Base-by-base conservation (phyloP, 2,797 vertebrate genomes). In the Coregonus suidteri region DNA sequence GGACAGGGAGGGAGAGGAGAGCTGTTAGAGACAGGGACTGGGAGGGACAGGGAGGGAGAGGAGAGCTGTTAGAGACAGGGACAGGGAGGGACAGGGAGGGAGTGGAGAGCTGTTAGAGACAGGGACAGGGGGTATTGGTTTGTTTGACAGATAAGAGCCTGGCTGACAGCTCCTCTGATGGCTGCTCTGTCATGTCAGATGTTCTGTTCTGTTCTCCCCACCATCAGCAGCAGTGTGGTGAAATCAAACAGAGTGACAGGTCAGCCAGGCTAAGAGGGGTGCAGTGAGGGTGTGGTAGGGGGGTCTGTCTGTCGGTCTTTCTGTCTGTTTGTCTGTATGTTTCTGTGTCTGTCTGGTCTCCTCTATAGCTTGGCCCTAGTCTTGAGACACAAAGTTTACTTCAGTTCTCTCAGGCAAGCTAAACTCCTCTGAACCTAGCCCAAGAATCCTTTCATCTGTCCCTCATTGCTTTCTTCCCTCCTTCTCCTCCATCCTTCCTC, bases 51-150 rank as follows among this genome's bases (percentile, higher is more conserved):
- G 52, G 9, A 11, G 52, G 14, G 59, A 64, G 16, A 64, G 52
- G 9, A 47, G 41, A 47, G 15, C 15, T 54, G 53, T 0, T 14
- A 59, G 16, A 18, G 1, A 18, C 16, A 15, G 53, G 16, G 53
- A 56, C 15, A 56, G 2, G 3, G 4, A 15, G 53, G 16, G 15
- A 54, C 13, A 54, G 2, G 15, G 14, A 15, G 15, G 16, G 16
- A 56, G 14, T n/a, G 14, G 18, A 1, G 18, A 59, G 56, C 56
- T 6, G 20, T 13, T 11, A 31, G 65, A 67, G 65, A 67, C 31
- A 89, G 89, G 87, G 88, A 90, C 89, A 86, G 86, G 64, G 82
- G 84, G 84, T 84, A 87, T 89, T 90, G 86, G 89, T 84, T 85
- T 90, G 88, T 90, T 91, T 91, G 86, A 85, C 84, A 81, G 34